Conservation (phyloP, 2,888 invertebrate species). For the Drosophila maculinotata region DNA sequence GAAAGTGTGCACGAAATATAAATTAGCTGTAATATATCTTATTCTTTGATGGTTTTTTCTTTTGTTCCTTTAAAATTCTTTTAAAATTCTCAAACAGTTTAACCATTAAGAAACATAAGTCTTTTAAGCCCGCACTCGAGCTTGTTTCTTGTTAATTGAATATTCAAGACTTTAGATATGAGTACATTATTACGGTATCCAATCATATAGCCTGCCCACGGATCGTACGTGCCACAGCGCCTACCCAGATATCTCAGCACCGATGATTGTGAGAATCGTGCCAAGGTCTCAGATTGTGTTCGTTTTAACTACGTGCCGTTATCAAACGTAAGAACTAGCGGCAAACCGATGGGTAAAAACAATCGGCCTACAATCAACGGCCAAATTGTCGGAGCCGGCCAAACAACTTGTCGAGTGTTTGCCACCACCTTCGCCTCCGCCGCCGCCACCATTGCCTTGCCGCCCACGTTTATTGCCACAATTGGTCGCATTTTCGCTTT, state of each 20-base stretch:
- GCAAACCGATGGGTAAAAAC: slow-evolving; percentile 27
- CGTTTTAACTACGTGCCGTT: slow-evolving; percentile 72
- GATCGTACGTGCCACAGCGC: slow-evolving; percentile 57
- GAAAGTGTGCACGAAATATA: not conserved
- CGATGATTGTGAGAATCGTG: slow-evolving; percentile 69
- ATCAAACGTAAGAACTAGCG: slow-evolving; percentile 48
- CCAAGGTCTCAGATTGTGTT: slow-evolving; percentile 75
- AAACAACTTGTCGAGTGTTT: slow-evolving; percentile 57
- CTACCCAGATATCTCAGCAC: slow-evolving; percentile 28
- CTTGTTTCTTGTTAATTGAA: slow-evolving; percentile 17
- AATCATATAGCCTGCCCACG: slow-evolving; percentile 38
- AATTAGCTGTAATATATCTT: not conserved
- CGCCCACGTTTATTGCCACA: slow-evolving; percentile 36
- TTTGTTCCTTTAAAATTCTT: not conserved
- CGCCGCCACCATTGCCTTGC: slow-evolving; percentile 14
- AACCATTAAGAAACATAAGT: not conserved
- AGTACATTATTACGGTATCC: slow-evolving; percentile 15
- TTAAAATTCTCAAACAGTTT: slow-evolving; percentile 3
- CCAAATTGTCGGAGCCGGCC: slow-evolving; percentile 55
- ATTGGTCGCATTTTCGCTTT: slow-evolving; percentile 62
- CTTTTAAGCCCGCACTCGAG: slow-evolving; percentile 2
- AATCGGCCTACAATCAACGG: slow-evolving; percentile 61
- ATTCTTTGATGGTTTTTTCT: not conserved
- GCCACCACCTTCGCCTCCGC: slow-evolving; percentile 11
- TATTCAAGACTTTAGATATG: slow-evolving; percentile 16